Evolutionary conservation across 2,888 invertebrate genomes (phyloP).

Genomic region (Cepaea hortensis): DNA sequence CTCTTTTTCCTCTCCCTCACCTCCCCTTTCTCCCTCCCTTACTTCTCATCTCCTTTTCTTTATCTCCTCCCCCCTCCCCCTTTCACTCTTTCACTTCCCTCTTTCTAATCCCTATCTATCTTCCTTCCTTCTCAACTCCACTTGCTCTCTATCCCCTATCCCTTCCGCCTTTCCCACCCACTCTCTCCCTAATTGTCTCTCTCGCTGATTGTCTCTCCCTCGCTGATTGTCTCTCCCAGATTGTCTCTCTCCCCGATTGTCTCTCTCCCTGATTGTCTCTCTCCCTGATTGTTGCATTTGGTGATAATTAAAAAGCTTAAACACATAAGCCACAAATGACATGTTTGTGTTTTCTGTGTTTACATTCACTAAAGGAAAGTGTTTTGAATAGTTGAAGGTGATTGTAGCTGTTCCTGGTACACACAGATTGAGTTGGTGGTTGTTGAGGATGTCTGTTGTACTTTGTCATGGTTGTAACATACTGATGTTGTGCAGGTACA

Average conservation of each 20-base stretch:
- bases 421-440: no score
- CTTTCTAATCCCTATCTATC: not conserved
- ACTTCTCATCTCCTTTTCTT: not conserved
- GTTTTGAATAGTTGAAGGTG: no score
- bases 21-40: not conserved
- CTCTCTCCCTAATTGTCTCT: not conserved
- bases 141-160: no score
- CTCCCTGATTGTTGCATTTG: no score
- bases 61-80: not conserved
- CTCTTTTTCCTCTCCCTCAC: not conserved
- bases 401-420: no score
- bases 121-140: no score
- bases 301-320: no score
- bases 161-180: not conserved
- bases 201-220: not conserved
- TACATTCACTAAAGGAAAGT: no score
- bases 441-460: no score
- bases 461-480: not conserved
- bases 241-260: not conserved
- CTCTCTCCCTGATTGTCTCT: no score
- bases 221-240: not conserved
- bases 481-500: conserved; percentile 22
- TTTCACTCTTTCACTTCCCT: not conserved
- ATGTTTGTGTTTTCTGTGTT: no score
- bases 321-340: no score